A percentile compares a stretch with the other conserved stretches of the same genome.
phyloP scores from a whole-genome alignment of 2,797 vertebrate genomes.

The Nyctalus aviator region DNA sequence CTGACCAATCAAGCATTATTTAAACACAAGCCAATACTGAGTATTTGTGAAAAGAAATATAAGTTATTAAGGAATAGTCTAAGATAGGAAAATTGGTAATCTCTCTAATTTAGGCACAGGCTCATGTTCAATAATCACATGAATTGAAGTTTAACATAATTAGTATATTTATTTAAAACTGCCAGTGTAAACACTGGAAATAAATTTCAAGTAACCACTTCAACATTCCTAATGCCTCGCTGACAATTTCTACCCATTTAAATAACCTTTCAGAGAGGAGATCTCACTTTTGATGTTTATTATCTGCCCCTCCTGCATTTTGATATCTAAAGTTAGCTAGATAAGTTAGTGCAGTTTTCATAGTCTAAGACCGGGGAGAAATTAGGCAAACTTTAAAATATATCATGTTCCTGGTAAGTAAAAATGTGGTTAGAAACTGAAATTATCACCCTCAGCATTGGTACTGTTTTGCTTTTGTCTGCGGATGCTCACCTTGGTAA shows the following conservation, averaged over 20 bases:
- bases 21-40: background rate
- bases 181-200: background rate
- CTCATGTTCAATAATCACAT: background rate
- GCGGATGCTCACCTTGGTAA: background rate
- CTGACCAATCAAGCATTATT: background rate
- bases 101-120: conserved; percentile 21
- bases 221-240: background rate
- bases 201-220: background rate
- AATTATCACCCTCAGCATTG: conserved; percentile 32
- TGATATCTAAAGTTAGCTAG: conserved; percentile 23
- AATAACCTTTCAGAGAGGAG: background rate
- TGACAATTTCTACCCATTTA: conserved; percentile 14
- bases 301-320: background rate
- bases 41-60: conserved; percentile 38
- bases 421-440: conserved; percentile 51
- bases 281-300: conserved; percentile 46
- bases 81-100: background rate
- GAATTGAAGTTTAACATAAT: conserved; percentile 15
- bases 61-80: background rate
- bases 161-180: background rate
- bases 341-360: conserved; percentile 16
- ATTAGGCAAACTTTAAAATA: conserved; percentile 69
- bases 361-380: conserved; percentile 23
- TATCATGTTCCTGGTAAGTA: conserved; percentile 48
- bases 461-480: background rate